A percentile compares a stretch with the other conserved stretches of the same genome.
Evolutionary conservation across 2,797 vertebrate genomes (phyloP).

Genomic region (Bradypodion pumilum): DNA sequence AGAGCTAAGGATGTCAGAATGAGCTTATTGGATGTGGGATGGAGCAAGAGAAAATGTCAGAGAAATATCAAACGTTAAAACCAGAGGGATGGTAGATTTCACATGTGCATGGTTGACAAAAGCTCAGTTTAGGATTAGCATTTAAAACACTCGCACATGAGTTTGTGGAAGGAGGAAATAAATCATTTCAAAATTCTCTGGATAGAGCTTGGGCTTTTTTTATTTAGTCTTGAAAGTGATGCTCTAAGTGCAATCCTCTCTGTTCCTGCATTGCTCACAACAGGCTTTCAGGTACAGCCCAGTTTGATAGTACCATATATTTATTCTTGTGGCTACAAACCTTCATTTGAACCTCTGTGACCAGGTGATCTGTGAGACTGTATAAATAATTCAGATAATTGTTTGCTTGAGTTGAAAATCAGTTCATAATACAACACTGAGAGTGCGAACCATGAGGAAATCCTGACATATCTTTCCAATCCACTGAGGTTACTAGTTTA

Average conservation of each 20-base stretch:
- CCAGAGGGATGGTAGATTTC: constrained; percentile 58
- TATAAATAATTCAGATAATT: constrained; percentile 34
- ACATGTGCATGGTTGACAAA: constrained; percentile 37
- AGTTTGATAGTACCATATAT: neutral
- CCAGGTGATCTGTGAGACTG: neutral
- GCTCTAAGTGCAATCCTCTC: neutral
- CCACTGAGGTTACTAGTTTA: neutral
- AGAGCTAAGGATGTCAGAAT: constrained; percentile 39
- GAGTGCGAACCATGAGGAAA: neutral
- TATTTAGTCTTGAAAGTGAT: neutral
- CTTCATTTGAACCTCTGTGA: neutral
- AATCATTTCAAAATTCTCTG: neutral
- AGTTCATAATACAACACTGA: neutral
- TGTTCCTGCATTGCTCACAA: constrained; percentile 48
- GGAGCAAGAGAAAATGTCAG: constrained; percentile 61
- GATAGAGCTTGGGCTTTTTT: rapidly evolving
- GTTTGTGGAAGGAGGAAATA: neutral
- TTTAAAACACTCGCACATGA: neutral
- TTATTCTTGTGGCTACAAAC: neutral
- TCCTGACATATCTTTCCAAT: neutral
- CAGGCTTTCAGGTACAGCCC: constrained; percentile 30
- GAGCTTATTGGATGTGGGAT: constrained; percentile 30
- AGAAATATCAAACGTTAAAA: constrained; percentile 82
- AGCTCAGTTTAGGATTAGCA: neutral
- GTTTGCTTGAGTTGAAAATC: constrained; percentile 13